These are phyloP conservation scores for Ctena decussata DNA, from an alignment of 2,888 invertebrate genomes.

Conservation along the genomic window DNA sequence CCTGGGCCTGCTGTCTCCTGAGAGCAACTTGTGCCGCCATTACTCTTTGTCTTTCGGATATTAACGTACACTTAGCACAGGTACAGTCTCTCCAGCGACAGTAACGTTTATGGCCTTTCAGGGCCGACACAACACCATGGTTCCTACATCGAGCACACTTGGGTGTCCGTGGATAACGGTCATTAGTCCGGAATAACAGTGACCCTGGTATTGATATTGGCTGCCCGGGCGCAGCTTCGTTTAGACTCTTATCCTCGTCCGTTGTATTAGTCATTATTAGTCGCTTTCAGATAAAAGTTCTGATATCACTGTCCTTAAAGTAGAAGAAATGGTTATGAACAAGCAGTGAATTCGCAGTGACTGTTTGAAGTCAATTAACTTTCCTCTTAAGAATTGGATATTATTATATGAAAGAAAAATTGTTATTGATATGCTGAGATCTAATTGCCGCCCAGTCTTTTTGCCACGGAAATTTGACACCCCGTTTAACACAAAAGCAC, in stretches of 20 bases:
- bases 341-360: too few species aligned
- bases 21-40: constrained; percentile 99
- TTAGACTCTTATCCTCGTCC: constrained; percentile 12
- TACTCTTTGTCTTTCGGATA: constrained; percentile 98
- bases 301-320: too few species aligned
- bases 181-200: constrained; percentile 86
- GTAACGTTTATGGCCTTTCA: constrained; percentile 94
- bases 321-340: too few species aligned
- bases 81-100: constrained; percentile 98
- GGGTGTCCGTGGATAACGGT: constrained; percentile 98
- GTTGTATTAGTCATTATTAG: constrained; percentile 39
- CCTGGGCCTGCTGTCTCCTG: constrained; percentile 98
- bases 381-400: background rate
- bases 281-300: too few species aligned
- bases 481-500: background rate
- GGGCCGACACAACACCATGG: constrained; percentile 98
- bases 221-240: background rate
- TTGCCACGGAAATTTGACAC: background rate
- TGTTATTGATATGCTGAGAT: background rate
- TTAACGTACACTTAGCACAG: constrained; percentile 98
- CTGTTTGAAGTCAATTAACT: too few species aligned
- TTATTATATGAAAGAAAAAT: background rate
- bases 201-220: constrained; percentile 29
- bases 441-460: background rate
- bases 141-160: constrained; percentile 99